phyloP scores from a whole-genome alignment of 2,113 vertebrate species.

The Anthoscopus minutus region DNA sequence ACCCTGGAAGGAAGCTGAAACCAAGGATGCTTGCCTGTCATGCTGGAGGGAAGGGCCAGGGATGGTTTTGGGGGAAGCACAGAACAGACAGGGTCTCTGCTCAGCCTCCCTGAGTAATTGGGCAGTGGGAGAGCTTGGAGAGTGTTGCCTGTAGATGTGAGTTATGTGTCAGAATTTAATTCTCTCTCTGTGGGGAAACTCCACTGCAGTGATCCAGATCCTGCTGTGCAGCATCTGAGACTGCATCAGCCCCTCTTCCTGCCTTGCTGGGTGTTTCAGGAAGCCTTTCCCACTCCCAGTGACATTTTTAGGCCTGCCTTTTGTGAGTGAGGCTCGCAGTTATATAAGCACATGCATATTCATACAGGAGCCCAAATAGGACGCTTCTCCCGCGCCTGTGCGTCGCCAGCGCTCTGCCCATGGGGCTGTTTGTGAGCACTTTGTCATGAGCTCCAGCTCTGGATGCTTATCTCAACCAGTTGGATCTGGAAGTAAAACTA shows the following conservation, averaged over 20 bases:
- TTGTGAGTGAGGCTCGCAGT: background rate
- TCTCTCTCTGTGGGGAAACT: background rate
- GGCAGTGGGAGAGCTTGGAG: background rate
- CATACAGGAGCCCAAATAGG: background rate
- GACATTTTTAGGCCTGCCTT: background rate
- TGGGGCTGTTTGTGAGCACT: background rate
- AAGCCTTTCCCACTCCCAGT: background rate
- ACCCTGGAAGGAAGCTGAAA: background rate
- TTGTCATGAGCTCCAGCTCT: background rate
- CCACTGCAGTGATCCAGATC: background rate
- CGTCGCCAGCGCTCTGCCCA: background rate
- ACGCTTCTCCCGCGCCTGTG: background rate
- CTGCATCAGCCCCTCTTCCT: background rate
- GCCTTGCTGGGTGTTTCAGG: background rate
- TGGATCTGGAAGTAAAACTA: background rate
- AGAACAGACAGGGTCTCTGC: rapidly evolving
- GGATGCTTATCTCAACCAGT: conserved; percentile 1
- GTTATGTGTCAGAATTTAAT: background rate
- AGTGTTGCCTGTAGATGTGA: background rate
- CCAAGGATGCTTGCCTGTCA: background rate
- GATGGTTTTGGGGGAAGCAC: background rate
- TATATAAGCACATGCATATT: background rate
- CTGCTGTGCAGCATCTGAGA: background rate
- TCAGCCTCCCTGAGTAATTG: background rate
- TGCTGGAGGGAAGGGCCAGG: background rate